Evolutionary conservation across 2,888 invertebrate genomes (phyloP), one percentile per base, ranked within the genome.

Genomic region (Caenorhabditis sulstoni): DNA sequence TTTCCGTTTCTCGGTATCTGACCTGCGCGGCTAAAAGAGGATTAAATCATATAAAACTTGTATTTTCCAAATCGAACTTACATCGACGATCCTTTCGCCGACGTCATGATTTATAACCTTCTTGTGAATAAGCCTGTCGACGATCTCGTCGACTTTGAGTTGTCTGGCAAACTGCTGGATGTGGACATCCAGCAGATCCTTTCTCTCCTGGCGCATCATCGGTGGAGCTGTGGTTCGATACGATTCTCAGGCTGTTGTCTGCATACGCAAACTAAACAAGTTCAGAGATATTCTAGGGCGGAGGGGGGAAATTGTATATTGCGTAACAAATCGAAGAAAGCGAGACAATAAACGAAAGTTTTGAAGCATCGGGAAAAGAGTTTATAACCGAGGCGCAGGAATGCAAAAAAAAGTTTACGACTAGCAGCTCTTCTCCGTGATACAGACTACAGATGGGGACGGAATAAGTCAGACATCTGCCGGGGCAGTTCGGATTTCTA

Each of bases 131-230:
- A 78, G 64, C 3, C 29, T 23, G 9, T 78, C 77, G 23, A 78
- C 50, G 11, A 78, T 49, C 16, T 55, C 35, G 14, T 65, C 59
- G 18, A 65, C 61, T 47, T 59, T 65, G 12, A 78, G 52, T 47
- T 66, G 53, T 23, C 9, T 39, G 49, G 71, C 61, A 37, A 75
- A 71, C 44, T 55, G 35, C 14, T 70, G 23, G 20, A 75, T 59
- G 49, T 75, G 59, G 7, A 53, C 71, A 20, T 81, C 81, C 41
- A 81, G 45, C 9, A 81, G 66, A 50, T 23, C 47, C 20, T 78
- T 55, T 62, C 78, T 67, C 29, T 81, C 78, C 50, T 59, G 75
- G 29, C 78, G 75, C 81, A 81, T 81, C 74, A 74, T 77, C 75
- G 52, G 58, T 45, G 41, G 39, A 44, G 23, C 8, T 7, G 53